Percentiles rank a stretch among this genome's conserved stretches.
Conservation (phyloP, 2,888 invertebrate species). For the Blastobasis adustella region DNA sequence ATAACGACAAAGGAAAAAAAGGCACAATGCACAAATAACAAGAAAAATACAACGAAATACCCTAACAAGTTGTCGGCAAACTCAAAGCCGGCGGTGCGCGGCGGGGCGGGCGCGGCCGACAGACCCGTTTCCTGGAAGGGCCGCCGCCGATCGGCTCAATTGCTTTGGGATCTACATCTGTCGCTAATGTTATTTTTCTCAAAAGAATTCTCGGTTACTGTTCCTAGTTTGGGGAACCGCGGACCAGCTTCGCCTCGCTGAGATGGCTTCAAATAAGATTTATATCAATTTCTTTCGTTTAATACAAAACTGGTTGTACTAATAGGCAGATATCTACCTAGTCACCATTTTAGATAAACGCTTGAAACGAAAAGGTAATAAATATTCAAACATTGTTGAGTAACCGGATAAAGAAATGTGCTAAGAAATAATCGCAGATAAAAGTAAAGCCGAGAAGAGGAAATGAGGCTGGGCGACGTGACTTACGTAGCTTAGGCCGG, state of each 20-base stretch:
- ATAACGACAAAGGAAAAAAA: conserved; percentile 24
- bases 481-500: neutral
- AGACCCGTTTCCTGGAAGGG: conserved; percentile 58
- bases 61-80: conserved; percentile 55
- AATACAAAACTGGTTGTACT: no score
- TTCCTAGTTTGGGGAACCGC: neutral
- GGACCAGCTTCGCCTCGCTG: no score
- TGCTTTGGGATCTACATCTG: conserved; percentile 59
- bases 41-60: conserved; percentile 46
- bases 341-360: no score
- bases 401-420: no score
- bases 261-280: no score
- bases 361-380: no score
- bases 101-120: conserved; percentile 20
- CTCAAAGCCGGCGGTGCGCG: conserved; percentile 37
- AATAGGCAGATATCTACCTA: no score
- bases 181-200: conserved; percentile 43
- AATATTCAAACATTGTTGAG: no score
- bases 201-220: conserved; percentile 22
- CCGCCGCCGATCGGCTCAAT: conserved; percentile 48
- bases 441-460: no score
- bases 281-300: no score
- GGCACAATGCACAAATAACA: conserved; percentile 30
- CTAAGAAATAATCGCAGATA: no score
- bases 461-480: neutral